Evolutionary conservation across 2,113 vertebrate genomes (phyloP).

Genomic region (Calidris pugnax): DNA sequence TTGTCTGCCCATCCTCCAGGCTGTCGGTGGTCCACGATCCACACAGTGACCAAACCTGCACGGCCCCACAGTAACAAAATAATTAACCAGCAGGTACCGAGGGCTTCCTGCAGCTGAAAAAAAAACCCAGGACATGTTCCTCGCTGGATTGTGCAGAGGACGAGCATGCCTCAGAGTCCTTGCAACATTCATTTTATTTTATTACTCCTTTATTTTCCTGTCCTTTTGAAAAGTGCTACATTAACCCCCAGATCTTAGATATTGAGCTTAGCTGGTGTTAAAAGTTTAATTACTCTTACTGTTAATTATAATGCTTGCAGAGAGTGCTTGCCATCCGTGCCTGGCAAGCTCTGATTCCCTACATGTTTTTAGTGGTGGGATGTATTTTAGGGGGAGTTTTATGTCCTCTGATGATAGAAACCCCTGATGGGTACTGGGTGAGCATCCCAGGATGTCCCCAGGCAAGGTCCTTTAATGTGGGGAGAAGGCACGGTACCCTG

Average conservation of each 20-base stretch:
- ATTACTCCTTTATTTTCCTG: constrained; percentile 13
- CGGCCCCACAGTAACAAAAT: neutral
- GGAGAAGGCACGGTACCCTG: neutral
- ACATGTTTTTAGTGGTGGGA: neutral
- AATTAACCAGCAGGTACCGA: neutral
- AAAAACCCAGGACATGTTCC: neutral
- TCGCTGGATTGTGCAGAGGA: neutral
- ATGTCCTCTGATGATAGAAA: neutral
- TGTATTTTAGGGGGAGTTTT: neutral
- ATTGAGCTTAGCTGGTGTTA: neutral
- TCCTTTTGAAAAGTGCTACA: constrained; percentile 21
- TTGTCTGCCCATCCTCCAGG: neutral
- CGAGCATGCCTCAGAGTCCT: neutral
- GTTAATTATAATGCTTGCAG: neutral
- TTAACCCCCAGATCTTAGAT: constrained; percentile 19
- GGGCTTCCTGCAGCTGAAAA: neutral
- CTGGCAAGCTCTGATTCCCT: neutral
- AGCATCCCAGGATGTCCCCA: neutral
- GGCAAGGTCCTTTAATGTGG: neutral
- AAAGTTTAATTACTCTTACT: constrained; percentile 38
- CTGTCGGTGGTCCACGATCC: neutral
- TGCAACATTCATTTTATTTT: neutral
- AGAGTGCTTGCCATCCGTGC: neutral
- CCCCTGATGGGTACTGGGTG: neutral
- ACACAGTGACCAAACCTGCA: neutral